Base-by-base conservation (phyloP, 2,888 invertebrate genomes). In the Venustoraphidia nigricollis region DNA sequence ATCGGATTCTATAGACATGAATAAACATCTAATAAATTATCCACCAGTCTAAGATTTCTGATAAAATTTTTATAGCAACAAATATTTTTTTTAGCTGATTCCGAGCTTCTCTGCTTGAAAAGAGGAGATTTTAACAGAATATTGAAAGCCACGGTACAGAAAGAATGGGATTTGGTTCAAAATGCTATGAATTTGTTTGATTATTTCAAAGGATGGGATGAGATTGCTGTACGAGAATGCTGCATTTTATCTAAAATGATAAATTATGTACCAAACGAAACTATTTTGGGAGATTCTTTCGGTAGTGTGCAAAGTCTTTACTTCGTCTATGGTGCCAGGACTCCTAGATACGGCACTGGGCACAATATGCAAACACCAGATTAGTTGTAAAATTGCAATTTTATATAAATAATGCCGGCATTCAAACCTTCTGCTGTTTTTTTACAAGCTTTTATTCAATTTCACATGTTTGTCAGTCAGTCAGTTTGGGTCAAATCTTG, bases 181-280 rank as follows among this genome's bases (percentile, higher is more conserved):
- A 64, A 63, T 6, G 77, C 78, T 1, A 72, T 82, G 69, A 66
- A 71, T 3, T 69, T 70, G 41, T 81, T 81, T 53, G 72, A 73
- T 42, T 81, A 81, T 58, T 82, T 82, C 57, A 72, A 77, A 54
- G 68, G 68, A 10, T 75, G 80, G 64, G 72, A 73, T 55, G 72
- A 74, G 59, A 69, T 73, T 2, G 69, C 75, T 0, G 70, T 71
- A 46, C 70, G 77, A 42, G 81, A 81, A 62, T 79, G 79, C 56
- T 81, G 80, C 56, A 77, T 81, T 54, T 66, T 79, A 34, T 75
- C 80, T 5, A 77, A 75, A 63, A 71, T 78, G 59, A 75, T 73
- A 57, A 62, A 70, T 2, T 81, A 68, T 56, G 63, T 65, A 14
- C 53, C 65, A 0, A 73, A 76, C 53, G 75, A 79, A 55, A 76